Base-by-base conservation (phyloP, 2,797 vertebrate species). In the Martes flavigula region DNA sequence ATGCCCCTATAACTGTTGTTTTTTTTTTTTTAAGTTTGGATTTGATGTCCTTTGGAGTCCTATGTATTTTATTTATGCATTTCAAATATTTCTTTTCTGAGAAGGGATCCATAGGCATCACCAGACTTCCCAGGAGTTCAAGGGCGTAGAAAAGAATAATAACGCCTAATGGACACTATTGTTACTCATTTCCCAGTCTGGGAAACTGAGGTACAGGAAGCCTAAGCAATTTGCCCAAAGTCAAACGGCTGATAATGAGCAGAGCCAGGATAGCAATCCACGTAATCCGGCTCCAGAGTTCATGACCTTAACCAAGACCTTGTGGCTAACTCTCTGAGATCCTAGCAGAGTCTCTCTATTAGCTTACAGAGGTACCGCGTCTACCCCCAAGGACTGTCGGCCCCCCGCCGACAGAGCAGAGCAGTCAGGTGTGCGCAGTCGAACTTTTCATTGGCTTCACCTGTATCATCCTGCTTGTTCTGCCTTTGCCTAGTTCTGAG, bases 71-170 rank as follows among this genome's bases (percentile, higher is more conserved):
- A 73, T 40, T 85, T 85, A 48, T 40, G 32, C 48, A 20, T 75
- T 91, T 30, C 43, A 81, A 82, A 40, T 40, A 38, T 48, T 70
- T 89, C 17, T 86, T 56, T 79, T 56, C 60, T 88, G 43, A 95
- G 20, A 68, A 18, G 20, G 40, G 5, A 48, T n/a, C 58, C 78
- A 48, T 13, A 48, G 27, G 13, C n/a, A 73, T 92, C 56, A 66
- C 90, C 90, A 66, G 56, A 56, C 17, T 82, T 56, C 58, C 21
- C 18, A 32, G 27, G 13, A 5, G 3, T 84, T 35, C 27, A 60
- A 40, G 46, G 46, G 56, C 35, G 4, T 15, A 79, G 51, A 73
- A 73, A 81, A 91, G 18, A 9, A 81, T 68, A 83, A 87, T 13
- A 58, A 88, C 8, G 32, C 27, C 40, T 58, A 51, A 7, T 13